phyloP scores from a whole-genome alignment of 2,113 vertebrate species.

The Equus przewalskii region DNA sequence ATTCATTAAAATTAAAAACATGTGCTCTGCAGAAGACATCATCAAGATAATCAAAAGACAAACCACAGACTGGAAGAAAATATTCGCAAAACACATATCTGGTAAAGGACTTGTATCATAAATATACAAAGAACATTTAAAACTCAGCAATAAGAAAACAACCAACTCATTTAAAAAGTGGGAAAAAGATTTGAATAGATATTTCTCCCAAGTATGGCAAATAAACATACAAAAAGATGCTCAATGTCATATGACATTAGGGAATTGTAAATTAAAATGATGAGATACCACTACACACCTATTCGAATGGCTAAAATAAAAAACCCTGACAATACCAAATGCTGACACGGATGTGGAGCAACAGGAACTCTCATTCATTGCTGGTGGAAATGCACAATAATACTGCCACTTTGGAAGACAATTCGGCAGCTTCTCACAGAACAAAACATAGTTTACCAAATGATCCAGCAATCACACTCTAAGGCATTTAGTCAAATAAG shows the following conservation, averaged over 20 bases:
- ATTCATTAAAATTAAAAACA: not conserved
- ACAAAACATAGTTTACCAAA: not conserved
- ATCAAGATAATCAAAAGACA: not conserved
- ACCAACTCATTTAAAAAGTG: not conserved
- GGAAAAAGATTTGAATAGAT: not conserved
- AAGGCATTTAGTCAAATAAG: not conserved
- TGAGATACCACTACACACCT: not conserved
- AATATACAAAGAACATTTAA: not conserved
- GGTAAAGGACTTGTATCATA: not conserved
- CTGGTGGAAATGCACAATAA: not conserved
- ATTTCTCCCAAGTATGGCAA: not conserved
- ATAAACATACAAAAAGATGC: not conserved
- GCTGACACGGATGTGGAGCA: not conserved
- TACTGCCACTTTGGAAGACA: not conserved
- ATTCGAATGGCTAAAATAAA: conserved; percentile 2
- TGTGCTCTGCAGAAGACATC: not conserved
- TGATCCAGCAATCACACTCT: not conserved
- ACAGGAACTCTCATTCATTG: not conserved
- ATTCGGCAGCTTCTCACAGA: not conserved
- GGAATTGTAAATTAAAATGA: not conserved
- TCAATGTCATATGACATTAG: not conserved
- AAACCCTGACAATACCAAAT: not conserved
- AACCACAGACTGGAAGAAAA: not conserved
- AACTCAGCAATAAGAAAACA: not conserved
- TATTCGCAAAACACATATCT: not conserved